A percentile compares a stretch with the other conserved stretches of the same genome.
phyloP scores from a whole-genome alignment of 37 sponge, comb jelly and placozoan species.

The Spongilla lacustris region DNA sequence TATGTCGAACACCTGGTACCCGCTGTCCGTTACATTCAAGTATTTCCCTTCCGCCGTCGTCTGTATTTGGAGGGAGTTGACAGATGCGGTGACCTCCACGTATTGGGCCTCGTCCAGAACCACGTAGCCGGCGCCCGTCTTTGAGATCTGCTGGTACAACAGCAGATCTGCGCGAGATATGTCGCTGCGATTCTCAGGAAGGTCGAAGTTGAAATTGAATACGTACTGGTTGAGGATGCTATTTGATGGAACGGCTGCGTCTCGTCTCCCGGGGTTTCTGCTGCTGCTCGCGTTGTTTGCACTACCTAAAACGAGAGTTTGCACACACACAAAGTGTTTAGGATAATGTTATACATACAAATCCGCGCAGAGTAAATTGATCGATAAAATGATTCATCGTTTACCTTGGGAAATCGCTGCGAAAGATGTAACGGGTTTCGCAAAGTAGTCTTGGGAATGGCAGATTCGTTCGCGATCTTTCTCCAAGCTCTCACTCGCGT shows the following conservation, averaged over 20 bases:
- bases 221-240: slow-evolving; percentile 21
- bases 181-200: slow-evolving; percentile 14
- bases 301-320: neutral
- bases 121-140: neutral
- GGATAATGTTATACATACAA: neutral
- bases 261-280: neutral
- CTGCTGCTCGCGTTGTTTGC: neutral
- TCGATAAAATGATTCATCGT: no score
- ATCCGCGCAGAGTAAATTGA: no score
- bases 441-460: slow-evolving; percentile 45
- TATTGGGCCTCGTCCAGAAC: slow-evolving; percentile 20
- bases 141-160: slow-evolving; percentile 46
- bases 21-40: slow-evolving; percentile 3
- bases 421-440: slow-evolving; percentile 54
- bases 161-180: slow-evolving; percentile 54
- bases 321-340: slow-evolving; percentile 8
- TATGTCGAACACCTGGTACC: slow-evolving; percentile 53
- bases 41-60: slow-evolving; percentile 26
- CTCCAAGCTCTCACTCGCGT: slow-evolving; percentile 13
- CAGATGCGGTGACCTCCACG: slow-evolving; percentile 45
- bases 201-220: slow-evolving; percentile 21
- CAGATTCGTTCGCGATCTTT: slow-evolving; percentile 26
- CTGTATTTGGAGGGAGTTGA: slow-evolving; percentile 2
- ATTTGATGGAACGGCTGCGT: neutral
- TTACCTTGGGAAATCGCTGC: slow-evolving; percentile 24